Percentiles rank a stretch among this genome's conserved stretches.
Evolutionary conservation across 1,140 invertebrate genomes (phyloP).

Genomic region (Condylostylus longicornis): DNA sequence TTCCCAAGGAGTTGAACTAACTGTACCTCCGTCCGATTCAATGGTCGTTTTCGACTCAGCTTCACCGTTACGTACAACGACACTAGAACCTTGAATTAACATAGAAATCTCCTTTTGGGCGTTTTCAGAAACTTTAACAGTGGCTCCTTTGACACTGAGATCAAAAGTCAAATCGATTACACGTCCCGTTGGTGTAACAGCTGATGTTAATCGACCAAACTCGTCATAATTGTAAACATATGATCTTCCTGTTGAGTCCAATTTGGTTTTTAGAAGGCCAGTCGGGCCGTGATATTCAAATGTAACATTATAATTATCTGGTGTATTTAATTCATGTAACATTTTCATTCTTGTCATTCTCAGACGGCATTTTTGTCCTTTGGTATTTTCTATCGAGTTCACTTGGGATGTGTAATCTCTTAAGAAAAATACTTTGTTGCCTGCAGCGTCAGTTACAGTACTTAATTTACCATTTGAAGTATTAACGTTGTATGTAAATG

Average conservation of each 20-base stretch:
- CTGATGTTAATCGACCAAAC: conserved; percentile 76
- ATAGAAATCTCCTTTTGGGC: conserved; percentile 66
- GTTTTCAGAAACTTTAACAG: conserved; percentile 69
- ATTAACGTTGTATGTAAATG: conserved; percentile 91
- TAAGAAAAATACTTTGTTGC: conserved; percentile 80
- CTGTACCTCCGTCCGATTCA: conserved; percentile 66
- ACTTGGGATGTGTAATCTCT: conserved; percentile 78
- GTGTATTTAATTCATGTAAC: conserved; percentile 73
- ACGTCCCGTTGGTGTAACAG: conserved; percentile 83
- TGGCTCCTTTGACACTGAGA: conserved; percentile 72
- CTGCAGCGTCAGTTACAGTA: conserved; percentile 82
- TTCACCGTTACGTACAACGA: conserved; percentile 63
- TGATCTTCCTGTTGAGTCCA: conserved; percentile 78
- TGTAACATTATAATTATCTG: conserved; percentile 81
- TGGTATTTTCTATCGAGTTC: conserved; percentile 87
- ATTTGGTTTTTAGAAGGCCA: conserved; percentile 72
- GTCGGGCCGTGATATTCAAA: conserved; percentile 85
- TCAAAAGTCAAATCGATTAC: conserved; percentile 74
- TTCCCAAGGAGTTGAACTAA: conserved; percentile 62
- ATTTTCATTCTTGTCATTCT: conserved; percentile 78
- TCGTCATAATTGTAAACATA: conserved; percentile 93
- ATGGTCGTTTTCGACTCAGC: conserved; percentile 65
- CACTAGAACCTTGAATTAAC: conserved; percentile 73
- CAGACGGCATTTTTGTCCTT: conserved; percentile 79
- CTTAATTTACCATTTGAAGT: conserved; percentile 89